Evolutionary conservation across 2,888 invertebrate species (phyloP), one percentile per base, ranked within the genome.

Genomic region (Clepsis dumicolana): DNA sequence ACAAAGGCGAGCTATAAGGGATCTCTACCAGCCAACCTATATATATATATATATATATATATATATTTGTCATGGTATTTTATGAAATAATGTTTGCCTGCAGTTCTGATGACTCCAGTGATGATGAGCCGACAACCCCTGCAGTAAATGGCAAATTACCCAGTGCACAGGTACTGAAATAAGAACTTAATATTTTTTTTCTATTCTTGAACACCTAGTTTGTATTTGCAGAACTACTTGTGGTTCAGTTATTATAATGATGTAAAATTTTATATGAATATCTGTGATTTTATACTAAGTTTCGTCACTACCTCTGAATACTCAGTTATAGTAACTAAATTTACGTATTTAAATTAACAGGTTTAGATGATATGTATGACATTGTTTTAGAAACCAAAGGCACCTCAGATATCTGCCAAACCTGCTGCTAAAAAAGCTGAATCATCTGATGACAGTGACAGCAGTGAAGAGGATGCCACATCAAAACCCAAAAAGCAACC

Each of bases 241-340:
- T n/a, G n/a, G n/a, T 16, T 16, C 5, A 4, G 16, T 41, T n/a
- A 52, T 52, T 27, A 52, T 56, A 71, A 86, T 89, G 88, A 88
- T 88, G 88, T 77, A 84, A 73, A 71, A 72, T 29, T 61, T 35
- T 16, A 50, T 57, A 78, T 82, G 88, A 86, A 83, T 70, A 25
- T 35, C 66, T 73, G 68, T 88, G 86, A 87, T 86, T 68, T 52
- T 62, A 24, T 57, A 54, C 35, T 54, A 29, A 50, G 27, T 64
- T 86, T 91, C 89, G 91, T 91, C 91, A 91, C 91, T 91, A 91
- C 91, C 91, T 90, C 91, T 91, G 85, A 84, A 69, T 70, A 41
- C 10, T 32, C 8, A 24, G 2, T 38, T 2, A 21, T 21, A n/a
- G 4, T n/a, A 21, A 38, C 5, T 8, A 27, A 10, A 21, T 14